These are phyloP conservation scores for Bombus pascuorum DNA, from an alignment of 1,140 invertebrate genomes.

Conservation along the genomic window DNA sequence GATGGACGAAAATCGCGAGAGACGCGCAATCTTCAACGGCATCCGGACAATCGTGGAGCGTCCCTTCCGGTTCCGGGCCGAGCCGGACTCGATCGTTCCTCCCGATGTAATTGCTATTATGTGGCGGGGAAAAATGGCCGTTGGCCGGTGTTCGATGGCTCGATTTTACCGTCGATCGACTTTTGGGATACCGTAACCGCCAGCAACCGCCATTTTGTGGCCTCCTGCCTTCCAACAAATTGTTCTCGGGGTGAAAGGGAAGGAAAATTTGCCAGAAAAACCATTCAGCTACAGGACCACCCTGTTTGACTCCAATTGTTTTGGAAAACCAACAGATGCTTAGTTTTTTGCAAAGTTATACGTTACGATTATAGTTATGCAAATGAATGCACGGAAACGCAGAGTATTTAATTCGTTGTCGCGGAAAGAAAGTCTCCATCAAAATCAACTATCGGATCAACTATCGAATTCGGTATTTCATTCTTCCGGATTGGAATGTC, in stretches of 20 bases:
- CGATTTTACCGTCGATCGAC: slow-evolving; percentile 47
- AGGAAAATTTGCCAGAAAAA: neutral
- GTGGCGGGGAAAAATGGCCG: slow-evolving; percentile 37
- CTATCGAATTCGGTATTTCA: too few species aligned
- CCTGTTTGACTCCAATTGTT: too few species aligned
- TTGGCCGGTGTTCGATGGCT: slow-evolving; percentile 26
- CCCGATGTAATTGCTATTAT: slow-evolving; percentile 46
- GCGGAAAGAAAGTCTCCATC: too few species aligned
- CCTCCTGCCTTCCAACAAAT: neutral
- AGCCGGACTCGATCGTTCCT: slow-evolving; percentile 27
- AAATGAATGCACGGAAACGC: too few species aligned
- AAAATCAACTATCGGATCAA: too few species aligned
- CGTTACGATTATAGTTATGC: too few species aligned
- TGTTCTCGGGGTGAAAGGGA: neutral
- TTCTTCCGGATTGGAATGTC: too few species aligned
- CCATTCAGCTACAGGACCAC: too few species aligned
- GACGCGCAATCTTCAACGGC: slow-evolving; percentile 46
- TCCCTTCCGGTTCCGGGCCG: slow-evolving; percentile 39
- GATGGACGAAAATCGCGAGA: slow-evolving; percentile 17
- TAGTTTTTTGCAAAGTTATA: too few species aligned
- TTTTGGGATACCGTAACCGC: neutral
- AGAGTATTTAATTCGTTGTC: too few species aligned
- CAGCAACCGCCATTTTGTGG: neutral
- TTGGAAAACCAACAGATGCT: too few species aligned
- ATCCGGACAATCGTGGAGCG: slow-evolving; percentile 43